Base-by-base conservation (phyloP, 1,140 invertebrate species). In the Listronotus oregonensis region DNA sequence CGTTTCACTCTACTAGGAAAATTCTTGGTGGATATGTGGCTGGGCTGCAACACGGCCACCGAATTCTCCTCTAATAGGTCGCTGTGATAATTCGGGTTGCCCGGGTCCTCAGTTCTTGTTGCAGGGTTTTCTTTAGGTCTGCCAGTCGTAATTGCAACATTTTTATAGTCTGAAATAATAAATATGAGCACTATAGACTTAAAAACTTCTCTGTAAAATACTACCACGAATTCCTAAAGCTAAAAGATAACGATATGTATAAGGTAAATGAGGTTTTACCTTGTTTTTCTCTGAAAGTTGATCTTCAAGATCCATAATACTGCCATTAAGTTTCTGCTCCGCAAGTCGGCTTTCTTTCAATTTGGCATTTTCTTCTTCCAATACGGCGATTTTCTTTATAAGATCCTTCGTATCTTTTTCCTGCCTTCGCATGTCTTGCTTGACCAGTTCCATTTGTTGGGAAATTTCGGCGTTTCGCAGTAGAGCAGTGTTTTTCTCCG, bases 51-150 rank as follows among this genome's bases (percentile, higher is more conserved):
- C 68, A 85, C 80, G 8, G 83, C 82, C 17, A 73, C 72, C 14
- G 71, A 39, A 72, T 73, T 73, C 11, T 56, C 58, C 32, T 75
- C 74, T 31, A 56, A 56, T 12, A 68, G 55, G 32, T 75, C 71
- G 54, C 46, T 61, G 12, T 70, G 63, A 43, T 68, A 69, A 46
- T 68, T 71, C 39, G 58, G 54, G 32, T 66, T 72, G 31, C 66
- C 64, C 11, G 73, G 70, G 86, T 82, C 72, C 89, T 88, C 32
- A 97, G 78, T 78, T 97, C 94, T 64, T 89, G 84, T 76, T 96
- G 94, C 42, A 97, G 80, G 0, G 93, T 95, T 78, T 96, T 95
- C 76, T 95, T 94, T 83, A 96, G 89, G 76, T 96, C 94, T 5
- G 86, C 84, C 74, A 96, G 80, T 62, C 92, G 85, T 78, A 95